phyloP scores from a whole-genome alignment of 2,113 vertebrate genomes.

The Corydoras maculifer region DNA sequence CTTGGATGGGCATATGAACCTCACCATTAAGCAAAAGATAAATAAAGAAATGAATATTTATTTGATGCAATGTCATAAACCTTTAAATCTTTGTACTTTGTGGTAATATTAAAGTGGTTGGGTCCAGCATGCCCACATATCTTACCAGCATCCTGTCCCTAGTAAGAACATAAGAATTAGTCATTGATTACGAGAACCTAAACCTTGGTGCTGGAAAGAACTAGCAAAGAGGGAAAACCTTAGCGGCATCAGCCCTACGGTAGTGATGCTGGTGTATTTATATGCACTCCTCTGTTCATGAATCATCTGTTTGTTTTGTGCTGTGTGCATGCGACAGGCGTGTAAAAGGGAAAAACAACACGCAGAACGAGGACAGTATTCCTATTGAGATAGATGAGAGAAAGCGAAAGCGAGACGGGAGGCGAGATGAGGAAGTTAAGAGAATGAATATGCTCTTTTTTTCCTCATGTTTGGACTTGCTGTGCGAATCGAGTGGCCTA shows the following conservation, averaged over 20 bases:
- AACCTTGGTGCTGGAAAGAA: constrained; percentile 8
- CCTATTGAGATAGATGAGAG: neutral
- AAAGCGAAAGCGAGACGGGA: neutral
- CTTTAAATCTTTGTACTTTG: too few species aligned
- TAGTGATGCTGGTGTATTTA: constrained; percentile 20
- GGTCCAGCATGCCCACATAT: too few species aligned
- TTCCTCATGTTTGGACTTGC: neutral
- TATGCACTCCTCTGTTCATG: constrained; percentile 8
- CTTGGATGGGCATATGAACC: too few species aligned
- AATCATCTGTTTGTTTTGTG: constrained; percentile 28
- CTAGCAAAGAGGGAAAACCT: neutral
- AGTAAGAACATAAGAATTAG: neutral
- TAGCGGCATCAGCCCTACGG: constrained; percentile 5
- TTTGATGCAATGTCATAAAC: too few species aligned
- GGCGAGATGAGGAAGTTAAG: neutral
- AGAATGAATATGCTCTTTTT: constrained; percentile 14
- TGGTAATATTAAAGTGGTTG: too few species aligned
- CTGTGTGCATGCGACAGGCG: neutral
- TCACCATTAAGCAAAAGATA: too few species aligned
- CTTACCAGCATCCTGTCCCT: too few species aligned
- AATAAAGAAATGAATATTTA: too few species aligned
- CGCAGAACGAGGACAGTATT: neutral
- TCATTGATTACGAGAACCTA: neutral
- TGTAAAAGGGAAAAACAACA: neutral
- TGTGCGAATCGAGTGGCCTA: too few species aligned